A percentile compares a stretch with the other conserved stretches of the same genome.
Evolutionary conservation across 30 jellyfish, hydroid and myxozoan genomes (phyloP).

Genomic region (Catostylus mosaicus): DNA sequence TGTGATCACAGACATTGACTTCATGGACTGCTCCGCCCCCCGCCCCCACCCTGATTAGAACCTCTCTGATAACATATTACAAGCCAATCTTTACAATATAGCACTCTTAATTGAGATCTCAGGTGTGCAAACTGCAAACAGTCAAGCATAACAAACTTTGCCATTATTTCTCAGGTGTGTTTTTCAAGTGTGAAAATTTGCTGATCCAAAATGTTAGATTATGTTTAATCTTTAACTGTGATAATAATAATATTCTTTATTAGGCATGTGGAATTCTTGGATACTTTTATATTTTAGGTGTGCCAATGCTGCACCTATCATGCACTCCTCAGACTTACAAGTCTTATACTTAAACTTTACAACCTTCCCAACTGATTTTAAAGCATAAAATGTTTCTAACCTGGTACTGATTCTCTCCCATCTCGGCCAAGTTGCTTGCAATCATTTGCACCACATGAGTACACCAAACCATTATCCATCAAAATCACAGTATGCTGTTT

Average conservation of each 20-base stretch:
- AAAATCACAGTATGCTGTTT: conserved; percentile 71
- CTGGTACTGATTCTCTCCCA: conserved; percentile 32
- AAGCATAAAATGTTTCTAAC: conserved; percentile 8
- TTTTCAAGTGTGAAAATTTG: too few species aligned
- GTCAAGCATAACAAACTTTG: background rate
- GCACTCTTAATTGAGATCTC: background rate
- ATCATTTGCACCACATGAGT: conserved; percentile 80
- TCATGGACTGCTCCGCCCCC: background rate
- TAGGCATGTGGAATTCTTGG: background rate
- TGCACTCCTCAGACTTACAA: background rate
- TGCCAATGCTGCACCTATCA: background rate
- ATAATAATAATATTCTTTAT: background rate
- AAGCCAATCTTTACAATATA: background rate
- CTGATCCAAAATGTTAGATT: too few species aligned
- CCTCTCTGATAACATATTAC: too few species aligned
- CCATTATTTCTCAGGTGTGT: background rate
- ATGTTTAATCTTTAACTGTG: too few species aligned
- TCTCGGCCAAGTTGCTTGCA: conserved; percentile 73
- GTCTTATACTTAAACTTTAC: background rate
- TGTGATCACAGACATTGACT: background rate
- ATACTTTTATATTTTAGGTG: background rate
- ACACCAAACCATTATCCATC: conserved; percentile 66
- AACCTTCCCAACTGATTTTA: too few species aligned
- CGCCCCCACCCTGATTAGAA: too few species aligned
- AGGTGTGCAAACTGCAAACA: background rate